phyloP scores from a whole-genome alignment of 2,113 vertebrate species.

The Poicephalus meyeri region DNA sequence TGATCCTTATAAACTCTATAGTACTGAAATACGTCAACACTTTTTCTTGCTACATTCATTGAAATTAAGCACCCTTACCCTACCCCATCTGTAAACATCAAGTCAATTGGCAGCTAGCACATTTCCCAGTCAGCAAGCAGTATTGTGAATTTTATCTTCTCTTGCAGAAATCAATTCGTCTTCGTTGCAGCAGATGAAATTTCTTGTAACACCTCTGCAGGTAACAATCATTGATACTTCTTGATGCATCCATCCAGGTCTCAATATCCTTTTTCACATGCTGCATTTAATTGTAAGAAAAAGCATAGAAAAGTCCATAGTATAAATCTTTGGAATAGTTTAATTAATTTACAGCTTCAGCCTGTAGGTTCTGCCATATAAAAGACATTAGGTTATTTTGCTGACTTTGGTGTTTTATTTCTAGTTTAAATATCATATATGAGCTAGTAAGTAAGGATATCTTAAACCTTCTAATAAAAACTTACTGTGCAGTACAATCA shows the following conservation, averaged over 20 bases:
- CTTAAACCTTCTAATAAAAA: conserved; percentile 16
- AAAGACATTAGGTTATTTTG: conserved; percentile 60
- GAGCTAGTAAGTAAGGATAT: conserved; percentile 50
- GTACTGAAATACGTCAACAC: conserved; percentile 57
- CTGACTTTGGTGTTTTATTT: conserved; percentile 72
- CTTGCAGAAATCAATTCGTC: conserved; percentile 98
- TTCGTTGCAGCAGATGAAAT: conserved; percentile 98
- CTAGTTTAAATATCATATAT: conserved; percentile 46
- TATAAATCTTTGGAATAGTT: conserved; percentile 54
- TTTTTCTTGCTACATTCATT: conserved; percentile 80
- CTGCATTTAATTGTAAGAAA: conserved; percentile 77
- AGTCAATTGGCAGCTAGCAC: conserved; percentile 83
- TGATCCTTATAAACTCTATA: conserved; percentile 73
- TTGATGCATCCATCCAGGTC: conserved; percentile 86
- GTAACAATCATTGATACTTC: conserved; percentile 94
- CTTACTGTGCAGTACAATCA: not conserved
- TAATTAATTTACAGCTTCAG: conserved; percentile 53
- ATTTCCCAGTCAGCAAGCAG: conserved; percentile 89
- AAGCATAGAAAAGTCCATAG: conserved; percentile 58
- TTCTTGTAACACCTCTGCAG: conserved; percentile 97
- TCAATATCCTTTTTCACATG: conserved; percentile 85
- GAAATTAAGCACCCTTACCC: conserved; percentile 73
- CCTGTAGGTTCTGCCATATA: conserved; percentile 53
- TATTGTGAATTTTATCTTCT: conserved; percentile 98
- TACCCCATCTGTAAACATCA: conserved; percentile 79